Base-by-base conservation (phyloP, 2,888 invertebrate species). In the Parasteatoda lunata region DNA sequence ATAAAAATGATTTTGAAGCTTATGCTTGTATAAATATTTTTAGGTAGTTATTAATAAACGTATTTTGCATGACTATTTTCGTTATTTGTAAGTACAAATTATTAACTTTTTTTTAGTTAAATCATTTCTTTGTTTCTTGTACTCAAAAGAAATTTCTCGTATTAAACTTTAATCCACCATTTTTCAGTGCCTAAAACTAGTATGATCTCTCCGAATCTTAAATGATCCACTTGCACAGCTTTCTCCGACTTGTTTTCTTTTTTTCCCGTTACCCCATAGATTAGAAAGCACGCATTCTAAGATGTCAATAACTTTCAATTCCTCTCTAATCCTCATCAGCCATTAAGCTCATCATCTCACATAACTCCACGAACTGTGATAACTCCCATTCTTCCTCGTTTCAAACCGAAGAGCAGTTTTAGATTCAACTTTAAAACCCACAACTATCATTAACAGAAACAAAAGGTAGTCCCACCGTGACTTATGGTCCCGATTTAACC, bases 401-500 rank as follows among this genome's bases (percentile, higher is more conserved):
- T 49, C 68, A 7, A 48, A 75, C 64, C 64, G 75, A 81, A 15
- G 68, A 15, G 5, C 65, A 72, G 52, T 77, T 77, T 49, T 52
- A 64, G 54, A 49, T 47, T 49, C n/a, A 15, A 8, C 65, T 59
- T 11, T 52, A 47, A 73, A 49, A 13, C 64, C 13, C 15, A 30
- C n/a, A 69, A 49, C 54, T 80, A 75, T 75, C 75, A 81, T 84
- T 84, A 84, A 45, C 66, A 15, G 77, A 84, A 82, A 84, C 77
- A 77, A 84, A 83, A 77, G 71, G 65, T 47, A 13, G 48, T 68
- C 11, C 8, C 30, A 11, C 66, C 83, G 83, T 84, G 83, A 84
- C 83, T 84, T 84, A 84, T 65, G 83, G 83, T 84, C 83, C 66
- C 83, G 83, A 84, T 65, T 77, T 77, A 75, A 81, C 73, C 75